Evolutionary conservation across 1,140 invertebrate genomes (phyloP), one percentile per base, ranked within the genome.

Genomic region (Zophobas morio): DNA sequence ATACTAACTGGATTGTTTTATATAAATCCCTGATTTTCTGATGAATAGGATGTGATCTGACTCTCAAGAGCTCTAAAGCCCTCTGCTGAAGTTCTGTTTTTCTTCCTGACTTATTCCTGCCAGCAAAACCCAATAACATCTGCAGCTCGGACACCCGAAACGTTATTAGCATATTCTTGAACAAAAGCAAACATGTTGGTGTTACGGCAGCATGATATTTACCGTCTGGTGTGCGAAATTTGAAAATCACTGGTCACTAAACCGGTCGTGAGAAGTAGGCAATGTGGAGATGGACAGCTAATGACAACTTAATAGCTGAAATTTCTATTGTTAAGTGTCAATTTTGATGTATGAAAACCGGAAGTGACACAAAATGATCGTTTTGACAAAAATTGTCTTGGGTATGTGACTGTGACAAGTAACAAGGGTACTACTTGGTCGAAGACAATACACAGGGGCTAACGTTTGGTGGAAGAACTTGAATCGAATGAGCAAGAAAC

Each of bases 141-240:
- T 95, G 94, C 81, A 96, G 90, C 88, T 96, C 94, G 83, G 93
- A 94, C 51, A 96, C 94, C 80, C 94, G 91, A 89, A 96, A 95
- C 87, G 91, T 92, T 88, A 94, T 90, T 86, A 96, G 89, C 94
- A 95, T 96, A 89, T 90, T 92, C 91, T 93, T 88, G 79, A 91
- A 92, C 80, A 82, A 81, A 81, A 84, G 78, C 90, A 73, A 36
- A 53, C 6, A 20, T 53, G n/a, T n/a, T n/a, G 20, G 20, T 8
- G 8, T 8, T 32, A n/a, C 51, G 51, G n/a, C 51, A n/a, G 3
- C 6, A 53, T 20, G 20, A 20, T 20, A 20, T 20, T 20, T 20
- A 20, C 20, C 20, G 20, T 20, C 20, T 20, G 20, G 20, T 20
- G 20, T 20, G 20, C 20, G 20, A 20, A 20, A 20, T 20, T 20